Evolutionary conservation across 1,140 invertebrate genomes (phyloP).

Genomic region (Lordiphosa stackelbergi): DNA sequence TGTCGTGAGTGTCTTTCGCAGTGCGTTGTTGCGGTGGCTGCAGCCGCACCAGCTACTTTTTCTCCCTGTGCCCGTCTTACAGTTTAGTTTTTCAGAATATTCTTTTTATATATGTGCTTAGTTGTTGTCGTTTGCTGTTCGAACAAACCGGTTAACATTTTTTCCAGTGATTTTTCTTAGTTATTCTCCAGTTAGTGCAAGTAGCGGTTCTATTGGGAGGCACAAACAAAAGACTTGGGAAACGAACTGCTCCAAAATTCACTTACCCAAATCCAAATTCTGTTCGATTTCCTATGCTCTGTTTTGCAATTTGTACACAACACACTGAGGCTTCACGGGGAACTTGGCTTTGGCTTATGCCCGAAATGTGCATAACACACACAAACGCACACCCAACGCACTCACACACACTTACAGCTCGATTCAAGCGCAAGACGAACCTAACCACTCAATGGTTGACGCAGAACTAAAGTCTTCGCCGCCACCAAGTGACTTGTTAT

Average conservation of each 20-base stretch:
- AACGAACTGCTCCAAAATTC: constrained; percentile 8
- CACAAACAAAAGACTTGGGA: constrained; percentile 8
- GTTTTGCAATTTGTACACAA: constrained; percentile 7
- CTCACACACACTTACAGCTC: constrained; percentile 5
- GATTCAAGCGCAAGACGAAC: constrained; percentile 37
- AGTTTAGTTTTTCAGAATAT: constrained; percentile 66
- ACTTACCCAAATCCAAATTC: constrained; percentile 38
- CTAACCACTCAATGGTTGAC: constrained; percentile 62
- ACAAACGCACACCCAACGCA: constrained; percentile 3
- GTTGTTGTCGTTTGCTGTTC: constrained; percentile 59
- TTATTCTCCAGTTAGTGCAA: constrained; percentile 62
- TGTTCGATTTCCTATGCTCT: constrained; percentile 15
- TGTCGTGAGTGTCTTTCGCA: constrained; percentile 14
- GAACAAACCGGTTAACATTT: constrained; percentile 68
- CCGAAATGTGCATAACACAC: constrained; percentile 6
- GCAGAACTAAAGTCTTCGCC: constrained; percentile 63
- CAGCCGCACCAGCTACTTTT: constrained; percentile 13
- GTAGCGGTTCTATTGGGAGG: constrained; percentile 30
- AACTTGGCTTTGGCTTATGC: background rate
- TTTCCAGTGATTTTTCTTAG: constrained; percentile 67
- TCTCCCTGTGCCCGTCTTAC: constrained; percentile 32
- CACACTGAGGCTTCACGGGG: background rate
- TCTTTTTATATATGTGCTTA: constrained; percentile 44
- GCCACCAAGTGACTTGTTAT: constrained; percentile 59
- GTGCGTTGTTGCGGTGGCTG: constrained; percentile 17